Conservation (phyloP, 2,113 vertebrate genomes). For the Leucosticte australis region DNA sequence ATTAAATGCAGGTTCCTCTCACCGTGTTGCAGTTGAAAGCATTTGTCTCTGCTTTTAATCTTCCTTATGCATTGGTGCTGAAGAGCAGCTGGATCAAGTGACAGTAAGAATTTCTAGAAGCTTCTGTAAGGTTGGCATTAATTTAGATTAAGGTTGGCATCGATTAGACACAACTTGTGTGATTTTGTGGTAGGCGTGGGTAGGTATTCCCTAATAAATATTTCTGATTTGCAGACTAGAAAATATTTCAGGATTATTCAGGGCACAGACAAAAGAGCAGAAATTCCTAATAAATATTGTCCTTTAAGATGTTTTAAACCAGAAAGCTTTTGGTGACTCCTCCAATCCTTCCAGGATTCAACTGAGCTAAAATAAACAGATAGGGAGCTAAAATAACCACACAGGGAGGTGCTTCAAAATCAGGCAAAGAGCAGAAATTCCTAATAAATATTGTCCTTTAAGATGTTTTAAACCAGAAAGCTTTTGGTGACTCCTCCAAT, state of each 20-base stretch:
- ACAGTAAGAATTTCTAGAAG: neutral
- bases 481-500: neutral
- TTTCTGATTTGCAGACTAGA: neutral
- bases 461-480: neutral
- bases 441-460: no score
- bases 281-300: neutral
- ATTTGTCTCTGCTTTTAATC: neutral
- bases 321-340: neutral
- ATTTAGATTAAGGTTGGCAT: neutral
- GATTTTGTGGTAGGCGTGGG: fast-evolving
- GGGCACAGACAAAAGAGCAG: neutral
- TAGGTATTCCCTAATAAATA: neutral
- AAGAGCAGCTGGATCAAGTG: neutral
- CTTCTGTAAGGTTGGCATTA: neutral
- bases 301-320: neutral
- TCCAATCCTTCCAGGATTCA: neutral
- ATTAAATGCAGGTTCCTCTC: neutral
- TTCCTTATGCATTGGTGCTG: neutral
- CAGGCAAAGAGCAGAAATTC: neutral
- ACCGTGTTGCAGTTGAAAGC: neutral
- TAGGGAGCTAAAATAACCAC: neutral
- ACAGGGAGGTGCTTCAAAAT: neutral
- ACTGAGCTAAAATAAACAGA: fast-evolving
- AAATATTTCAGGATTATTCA: neutral
- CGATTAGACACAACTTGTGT: fast-evolving